Base-by-base conservation (phyloP, 2,888 invertebrate genomes). In the Elaeidobius kamerunicus region DNA sequence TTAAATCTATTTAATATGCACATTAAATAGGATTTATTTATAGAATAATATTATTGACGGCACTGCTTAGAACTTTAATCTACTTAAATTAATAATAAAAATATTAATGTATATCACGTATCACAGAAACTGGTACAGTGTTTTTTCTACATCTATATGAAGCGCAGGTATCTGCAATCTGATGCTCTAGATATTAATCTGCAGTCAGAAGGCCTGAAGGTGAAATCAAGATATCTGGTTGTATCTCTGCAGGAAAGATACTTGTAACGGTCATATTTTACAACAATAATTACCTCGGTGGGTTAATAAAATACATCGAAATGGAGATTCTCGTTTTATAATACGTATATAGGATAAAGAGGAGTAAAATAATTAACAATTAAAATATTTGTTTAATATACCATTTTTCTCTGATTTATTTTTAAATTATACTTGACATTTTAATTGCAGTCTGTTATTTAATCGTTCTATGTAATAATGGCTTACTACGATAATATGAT, bases 171-270 rank as follows among this genome's bases (percentile, higher is more conserved):
- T 38, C 40, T 23, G 41, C 34, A 28, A 41, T 41, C 41, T 39
- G 51, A 51, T 51, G 43, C 30, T 51, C 51, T 39, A 51, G 43
- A 51, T 43, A 42, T 42, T 43, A 50, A 44, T 39, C 50, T 50
- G 30, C 32, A 49, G 35, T 44, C 17, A 42, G 27, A 43, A 35
- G 35, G 15, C 41, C 49, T 27, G 38, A 42, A 48, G 49, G 45
- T 28, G 38, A 46, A 46, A 38, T 28, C 28, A 46, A 46, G 45
- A 36, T 50, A 43, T 43, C 30, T 30, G 28, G 16, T 43, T 18
- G 38, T 38, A 43, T 50, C 43, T 50, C 43, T 30, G 38, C 43
- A 17, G 36, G 43, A 43, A 28, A 42, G 42, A 47, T 47, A 39
- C 28, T 47, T 28, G 14, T 28, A 38, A 40, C 30, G 32, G 38